Evolutionary conservation across 2,797 vertebrate species (phyloP).

Genomic region (Pseudochromis fuscus): DNA sequence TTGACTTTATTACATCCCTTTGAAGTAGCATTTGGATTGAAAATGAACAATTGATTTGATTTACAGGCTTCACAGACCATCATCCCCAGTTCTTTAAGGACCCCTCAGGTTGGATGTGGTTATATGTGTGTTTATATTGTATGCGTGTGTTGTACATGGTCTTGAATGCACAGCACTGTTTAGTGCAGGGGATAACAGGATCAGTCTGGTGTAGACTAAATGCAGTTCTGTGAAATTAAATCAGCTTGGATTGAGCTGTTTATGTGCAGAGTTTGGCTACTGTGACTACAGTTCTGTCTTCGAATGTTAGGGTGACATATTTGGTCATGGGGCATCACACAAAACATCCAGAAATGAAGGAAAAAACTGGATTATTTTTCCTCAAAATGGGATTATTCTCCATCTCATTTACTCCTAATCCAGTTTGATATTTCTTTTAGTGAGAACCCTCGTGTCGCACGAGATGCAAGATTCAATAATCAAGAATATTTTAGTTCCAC

Average conservation of each 20-base stretch:
- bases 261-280: conserved; percentile 43
- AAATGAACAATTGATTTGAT: conserved; percentile 71
- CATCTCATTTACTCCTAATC: conserved; percentile 60
- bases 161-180: conserved; percentile 44
- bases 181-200: conserved; percentile 49
- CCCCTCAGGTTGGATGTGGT: conserved; percentile 27
- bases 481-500: conserved; percentile 14
- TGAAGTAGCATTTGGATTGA: conserved; percentile 63
- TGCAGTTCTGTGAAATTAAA: conserved; percentile 54
- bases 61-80: conserved; percentile 58
- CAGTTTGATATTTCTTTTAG: conserved; percentile 36
- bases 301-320: conserved; percentile 39
- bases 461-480: conserved; percentile 35
- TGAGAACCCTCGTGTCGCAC: conserved; percentile 1
- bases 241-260: conserved; percentile 37
- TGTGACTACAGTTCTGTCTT: conserved; percentile 25
- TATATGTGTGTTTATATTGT: conserved; percentile 22
- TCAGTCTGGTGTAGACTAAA: conserved; percentile 48
- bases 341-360: conserved; percentile 32
- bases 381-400: conserved; percentile 56
- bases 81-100: conserved; percentile 41
- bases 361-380: conserved; percentile 48
- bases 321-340: conserved; percentile 39
- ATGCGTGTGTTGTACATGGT: conserved; percentile 35
- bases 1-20: conserved; percentile 70